Base-by-base conservation (phyloP, 2,797 vertebrate species). In the Oreochromis mossambicus region DNA sequence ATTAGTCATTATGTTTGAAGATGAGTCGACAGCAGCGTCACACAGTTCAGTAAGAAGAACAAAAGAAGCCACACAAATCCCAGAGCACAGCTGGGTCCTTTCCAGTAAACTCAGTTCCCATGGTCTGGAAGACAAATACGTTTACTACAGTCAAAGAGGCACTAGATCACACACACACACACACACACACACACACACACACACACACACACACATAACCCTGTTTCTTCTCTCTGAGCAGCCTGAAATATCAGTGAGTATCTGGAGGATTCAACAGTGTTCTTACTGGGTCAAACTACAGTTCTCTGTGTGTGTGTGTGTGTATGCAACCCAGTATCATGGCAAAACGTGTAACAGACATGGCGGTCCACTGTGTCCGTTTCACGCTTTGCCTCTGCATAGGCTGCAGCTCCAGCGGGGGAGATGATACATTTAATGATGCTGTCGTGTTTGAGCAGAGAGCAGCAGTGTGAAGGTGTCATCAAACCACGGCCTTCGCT, bases 61-160 rank as follows among this genome's bases (percentile, higher is more conserved):
- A 29, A 26, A 55, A 55, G 12, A 8, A 56, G 24, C 14, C 24
- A 56, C 13, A 38, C 34, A 38, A 38, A 38, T 38, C 32, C 32
- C 61, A 38, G 6, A 38, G 19, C 34, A 8, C 55, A 38, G 61
- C 61, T 21, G 7, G 36, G 2, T 38, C 61, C 61, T n/a, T 32
- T 14, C 34, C 61, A 38, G 34, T 6, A 13, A 38, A 38, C 34
- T 21, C 32, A 54, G 86, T 91, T 95, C 94, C 92, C 94, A 94
- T 85, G 94, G 76, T 89, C 91, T 87, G 54, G 56, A 83, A 79
- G 79, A 75, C 41, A 1, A 88, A 83, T 54, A 77, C 10, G 78
- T 79, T 82, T 78, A 78, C 73, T 32, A 83, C 75, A 52, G 19
- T 66, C 19, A 79, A 4, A 58, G 19, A 75, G 34, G 21, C 86